Percentiles rank a stretch among this genome's conserved stretches.
phyloP scores from a whole-genome alignment of 2,888 invertebrate species.

The Sinopyrophorus schimmeli region DNA sequence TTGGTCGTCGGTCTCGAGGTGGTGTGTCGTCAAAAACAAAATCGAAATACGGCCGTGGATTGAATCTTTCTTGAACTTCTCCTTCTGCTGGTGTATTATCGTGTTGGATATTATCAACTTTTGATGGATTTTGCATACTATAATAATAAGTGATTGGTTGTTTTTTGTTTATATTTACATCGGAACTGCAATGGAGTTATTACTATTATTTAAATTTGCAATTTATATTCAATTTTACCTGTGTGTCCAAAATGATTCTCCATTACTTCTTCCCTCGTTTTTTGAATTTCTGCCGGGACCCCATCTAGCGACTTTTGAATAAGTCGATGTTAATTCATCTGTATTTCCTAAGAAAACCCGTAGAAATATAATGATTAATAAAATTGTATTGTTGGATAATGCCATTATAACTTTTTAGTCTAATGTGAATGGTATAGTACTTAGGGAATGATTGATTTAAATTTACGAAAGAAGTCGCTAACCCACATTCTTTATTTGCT shows the following conservation, averaged over 20 bases:
- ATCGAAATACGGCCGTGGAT: constrained; percentile 51
- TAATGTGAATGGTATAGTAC: too few species aligned
- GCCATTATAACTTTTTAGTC: too few species aligned
- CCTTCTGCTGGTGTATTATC: constrained; percentile 46
- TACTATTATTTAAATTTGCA: constrained; percentile 18
- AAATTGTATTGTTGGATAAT: too few species aligned
- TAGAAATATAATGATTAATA: too few species aligned
- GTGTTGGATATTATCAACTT: constrained; percentile 28
- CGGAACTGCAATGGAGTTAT: constrained; percentile 43
- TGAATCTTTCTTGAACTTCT: constrained; percentile 53
- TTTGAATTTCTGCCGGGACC: constrained; percentile 33
- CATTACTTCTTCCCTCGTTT: constrained; percentile 43
- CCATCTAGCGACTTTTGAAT: constrained; percentile 52
- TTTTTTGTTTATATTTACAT: constrained; percentile 43
- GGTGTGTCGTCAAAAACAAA: constrained; percentile 36
- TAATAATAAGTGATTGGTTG: constrained; percentile 35
- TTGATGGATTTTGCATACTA: constrained; percentile 18
- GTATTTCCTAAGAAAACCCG: too few species aligned
- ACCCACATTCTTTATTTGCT: constrained; percentile 43
- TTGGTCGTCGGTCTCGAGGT: constrained; percentile 1
- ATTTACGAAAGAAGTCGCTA: constrained; percentile 25
- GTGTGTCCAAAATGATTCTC: constrained; percentile 48
- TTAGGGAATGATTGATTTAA: constrained; percentile 19
- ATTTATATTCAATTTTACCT: constrained; percentile 44
- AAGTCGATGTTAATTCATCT: constrained; percentile 40